A percentile compares a stretch with the other conserved stretches of the same genome.
These are phyloP conservation scores for Struthidea cinerea DNA, from an alignment of 2,113 vertebrate species.

Conservation along the genomic window DNA sequence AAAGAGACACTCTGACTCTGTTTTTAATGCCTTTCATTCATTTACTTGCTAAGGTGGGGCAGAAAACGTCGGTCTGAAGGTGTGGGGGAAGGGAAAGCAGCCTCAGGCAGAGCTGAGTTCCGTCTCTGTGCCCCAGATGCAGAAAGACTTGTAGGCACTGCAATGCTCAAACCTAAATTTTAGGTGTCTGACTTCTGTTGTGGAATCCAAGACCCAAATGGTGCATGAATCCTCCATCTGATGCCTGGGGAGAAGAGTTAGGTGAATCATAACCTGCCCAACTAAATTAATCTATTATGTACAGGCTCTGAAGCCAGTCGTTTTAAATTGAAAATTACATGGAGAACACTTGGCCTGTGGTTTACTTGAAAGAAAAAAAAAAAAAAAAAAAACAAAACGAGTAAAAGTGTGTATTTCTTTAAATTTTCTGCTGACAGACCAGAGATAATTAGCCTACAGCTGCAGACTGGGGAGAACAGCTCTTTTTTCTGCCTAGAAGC, in stretches of 20 bases:
- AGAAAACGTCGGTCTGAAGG: background rate
- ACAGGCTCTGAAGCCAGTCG: background rate
- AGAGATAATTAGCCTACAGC: slow-evolving; percentile 57
- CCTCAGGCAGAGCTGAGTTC: background rate
- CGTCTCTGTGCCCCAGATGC: background rate
- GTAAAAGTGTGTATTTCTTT: slow-evolving; percentile 31
- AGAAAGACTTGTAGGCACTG: background rate
- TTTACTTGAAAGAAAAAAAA: slow-evolving; percentile 2
- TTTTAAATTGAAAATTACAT: background rate
- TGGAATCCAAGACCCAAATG: background rate
- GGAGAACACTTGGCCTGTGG: background rate
- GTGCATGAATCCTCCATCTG: background rate
- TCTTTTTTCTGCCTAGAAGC: slow-evolving; percentile 37
- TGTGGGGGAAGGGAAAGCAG: background rate
- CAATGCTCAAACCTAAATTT: background rate
- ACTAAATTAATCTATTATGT: background rate
- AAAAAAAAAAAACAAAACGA: rapidly evolving
- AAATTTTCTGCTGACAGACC: slow-evolving; percentile 45
- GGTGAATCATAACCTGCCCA: background rate
- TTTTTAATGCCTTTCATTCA: background rate
- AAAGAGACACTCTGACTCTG: background rate
- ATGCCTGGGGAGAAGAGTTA: background rate
- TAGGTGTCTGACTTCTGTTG: background rate
- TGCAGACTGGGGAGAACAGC: slow-evolving; percentile 21
- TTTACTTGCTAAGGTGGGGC: background rate